phyloP scores from a whole-genome alignment of 1,140 invertebrate species.

The Saxidomus purpurata region DNA sequence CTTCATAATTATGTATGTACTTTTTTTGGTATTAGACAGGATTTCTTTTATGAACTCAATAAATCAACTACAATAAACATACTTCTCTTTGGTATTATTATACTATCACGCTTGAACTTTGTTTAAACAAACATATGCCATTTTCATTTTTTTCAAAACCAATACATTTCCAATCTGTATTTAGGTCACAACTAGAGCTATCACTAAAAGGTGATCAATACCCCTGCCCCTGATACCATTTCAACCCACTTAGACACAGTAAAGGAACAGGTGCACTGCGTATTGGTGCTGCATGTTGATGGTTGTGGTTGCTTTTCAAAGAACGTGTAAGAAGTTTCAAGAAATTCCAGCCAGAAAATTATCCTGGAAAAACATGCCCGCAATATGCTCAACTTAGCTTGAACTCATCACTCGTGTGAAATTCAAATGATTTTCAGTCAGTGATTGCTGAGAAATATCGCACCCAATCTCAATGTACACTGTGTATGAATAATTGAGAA shows the following conservation, averaged over 20 bases:
- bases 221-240: background rate
- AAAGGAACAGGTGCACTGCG: too few relatives aligned
- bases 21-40: conserved; percentile 39
- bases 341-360: too few relatives aligned
- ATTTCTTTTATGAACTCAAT: conserved; percentile 29
- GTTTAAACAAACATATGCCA: background rate
- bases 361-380: too few relatives aligned
- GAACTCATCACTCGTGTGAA: too few relatives aligned
- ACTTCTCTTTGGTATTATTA: conserved; percentile 6
- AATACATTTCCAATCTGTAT: background rate
- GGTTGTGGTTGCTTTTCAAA: too few relatives aligned
- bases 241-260: too few relatives aligned
- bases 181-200: background rate
- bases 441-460: too few relatives aligned
- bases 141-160: background rate
- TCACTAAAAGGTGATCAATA: background rate
- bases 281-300: background rate
- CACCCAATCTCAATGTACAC: too few relatives aligned
- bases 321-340: too few relatives aligned
- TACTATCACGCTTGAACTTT: background rate
- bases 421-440: too few relatives aligned
- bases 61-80: background rate
- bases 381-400: too few relatives aligned
- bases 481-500: too few relatives aligned
- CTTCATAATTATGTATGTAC: background rate